A percentile compares a stretch with the other conserved stretches of the same genome.
These are phyloP conservation scores for Paratrypauchen microcephalus DNA, from an alignment of 2,797 vertebrate genomes.

Conservation along the genomic window DNA sequence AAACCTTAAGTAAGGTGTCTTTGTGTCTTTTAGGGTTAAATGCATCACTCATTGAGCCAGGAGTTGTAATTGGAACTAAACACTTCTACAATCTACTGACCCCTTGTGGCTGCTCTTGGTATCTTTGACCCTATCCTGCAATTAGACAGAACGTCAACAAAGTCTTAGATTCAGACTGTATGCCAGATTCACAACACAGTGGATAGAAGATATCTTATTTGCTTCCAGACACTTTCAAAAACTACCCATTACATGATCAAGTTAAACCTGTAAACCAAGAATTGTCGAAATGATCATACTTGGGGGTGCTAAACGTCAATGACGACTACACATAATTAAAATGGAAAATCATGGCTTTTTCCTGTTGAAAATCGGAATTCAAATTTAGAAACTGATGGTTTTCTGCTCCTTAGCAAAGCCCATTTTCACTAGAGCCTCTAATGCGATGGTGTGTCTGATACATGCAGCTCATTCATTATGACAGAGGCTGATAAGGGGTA, in stretches of 20 bases:
- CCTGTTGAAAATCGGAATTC: slow-evolving; percentile 29
- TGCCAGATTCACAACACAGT: background rate
- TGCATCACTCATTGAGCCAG: background rate
- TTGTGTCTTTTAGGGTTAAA: background rate
- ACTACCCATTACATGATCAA: background rate
- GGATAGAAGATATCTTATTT: background rate
- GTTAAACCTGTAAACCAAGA: background rate
- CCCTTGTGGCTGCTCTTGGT: background rate
- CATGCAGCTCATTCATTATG: slow-evolving; percentile 53
- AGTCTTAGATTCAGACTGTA: too few relatives aligned
- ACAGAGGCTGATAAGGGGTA: slow-evolving; percentile 66
- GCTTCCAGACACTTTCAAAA: background rate
- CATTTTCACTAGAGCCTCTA: slow-evolving; percentile 51
- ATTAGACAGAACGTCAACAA: background rate
- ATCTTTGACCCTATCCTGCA: background rate
- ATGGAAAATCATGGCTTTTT: background rate
- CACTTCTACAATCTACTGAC: background rate
- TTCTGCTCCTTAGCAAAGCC: slow-evolving; percentile 43
- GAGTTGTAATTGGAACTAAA: background rate
- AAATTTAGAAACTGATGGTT: slow-evolving; percentile 48
- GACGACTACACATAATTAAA: background rate
- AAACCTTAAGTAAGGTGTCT: background rate
- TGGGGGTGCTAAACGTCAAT: background rate
- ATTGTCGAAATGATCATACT: background rate
- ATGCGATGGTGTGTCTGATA: slow-evolving; percentile 42